phyloP scores from a whole-genome alignment of 2,113 vertebrate genomes.

The Strix uralensis region DNA sequence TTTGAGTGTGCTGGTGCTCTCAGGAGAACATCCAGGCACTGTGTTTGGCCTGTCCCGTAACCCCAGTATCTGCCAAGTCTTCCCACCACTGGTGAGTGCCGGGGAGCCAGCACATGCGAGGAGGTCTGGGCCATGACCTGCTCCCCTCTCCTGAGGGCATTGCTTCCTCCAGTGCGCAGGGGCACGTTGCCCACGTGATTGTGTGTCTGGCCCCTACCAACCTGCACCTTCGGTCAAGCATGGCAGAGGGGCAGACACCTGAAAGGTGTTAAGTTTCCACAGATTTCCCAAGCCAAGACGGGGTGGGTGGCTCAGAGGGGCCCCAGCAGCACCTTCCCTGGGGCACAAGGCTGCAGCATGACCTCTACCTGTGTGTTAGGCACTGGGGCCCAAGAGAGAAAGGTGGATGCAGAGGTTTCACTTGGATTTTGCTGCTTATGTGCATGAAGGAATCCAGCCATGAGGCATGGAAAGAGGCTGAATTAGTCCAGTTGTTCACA shows the following conservation, averaged over 20 bases:
- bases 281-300: background rate
- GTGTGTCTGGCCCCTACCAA: background rate
- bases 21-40: background rate
- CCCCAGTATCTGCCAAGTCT: background rate
- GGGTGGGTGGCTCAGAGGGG: background rate
- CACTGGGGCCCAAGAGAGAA: background rate
- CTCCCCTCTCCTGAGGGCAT: background rate
- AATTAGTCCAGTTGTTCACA: background rate
- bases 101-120: rapidly evolving
- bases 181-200: rapidly evolving
- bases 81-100: background rate
- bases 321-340: background rate
- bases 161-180: rapidly evolving
- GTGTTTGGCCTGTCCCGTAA: background rate
- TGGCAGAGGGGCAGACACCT: background rate
- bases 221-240: background rate
- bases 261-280: background rate
- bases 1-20: background rate
- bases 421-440: background rate
- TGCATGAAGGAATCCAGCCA: background rate
- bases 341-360: rapidly evolving
- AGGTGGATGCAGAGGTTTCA: background rate
- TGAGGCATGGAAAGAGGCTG: background rate
- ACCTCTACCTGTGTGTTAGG: background rate
- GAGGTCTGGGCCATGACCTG: background rate